Conservation (phyloP, 2,797 vertebrate species). For the Melanotaenia trifasciata region DNA sequence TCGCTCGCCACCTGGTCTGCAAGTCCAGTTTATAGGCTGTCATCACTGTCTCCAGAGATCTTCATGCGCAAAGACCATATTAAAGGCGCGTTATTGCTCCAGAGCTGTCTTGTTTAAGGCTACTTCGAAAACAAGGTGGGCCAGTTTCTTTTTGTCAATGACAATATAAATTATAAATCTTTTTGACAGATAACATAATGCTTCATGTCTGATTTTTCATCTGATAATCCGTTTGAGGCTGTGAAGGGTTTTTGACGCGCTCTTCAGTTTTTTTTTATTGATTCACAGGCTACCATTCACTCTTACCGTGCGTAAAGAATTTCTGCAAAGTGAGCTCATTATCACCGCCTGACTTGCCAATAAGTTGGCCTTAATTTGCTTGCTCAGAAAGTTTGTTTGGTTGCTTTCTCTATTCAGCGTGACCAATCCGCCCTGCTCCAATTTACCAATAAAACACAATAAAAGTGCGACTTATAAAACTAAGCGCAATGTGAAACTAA, state of each 20-base stretch:
- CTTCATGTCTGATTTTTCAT: constrained; percentile 1
- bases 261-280: constrained; percentile 17
- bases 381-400: constrained; percentile 35
- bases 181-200: background rate
- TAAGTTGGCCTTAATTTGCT: constrained; percentile 72
- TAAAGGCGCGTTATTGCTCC: background rate
- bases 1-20: constrained; percentile 51
- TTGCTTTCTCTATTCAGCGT: constrained; percentile 26
- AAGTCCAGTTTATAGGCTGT: constrained; percentile 4
- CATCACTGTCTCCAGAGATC: background rate
- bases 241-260: constrained; percentile 4
- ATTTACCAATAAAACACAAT: background rate
- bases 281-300: constrained; percentile 4
- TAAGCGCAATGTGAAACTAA: background rate
- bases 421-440: constrained; percentile 1
- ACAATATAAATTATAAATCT: background rate
- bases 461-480: background rate
- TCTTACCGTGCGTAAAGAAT: constrained; percentile 42
- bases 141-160: background rate
- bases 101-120: background rate
- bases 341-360: constrained; percentile 63
- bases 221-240: background rate
- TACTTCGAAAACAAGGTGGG: background rate
- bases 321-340: constrained; percentile 41
- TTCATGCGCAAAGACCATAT: constrained; percentile 29